Conservation (phyloP, 1,140 invertebrate species). For the Macrobrachium nipponense region DNA sequence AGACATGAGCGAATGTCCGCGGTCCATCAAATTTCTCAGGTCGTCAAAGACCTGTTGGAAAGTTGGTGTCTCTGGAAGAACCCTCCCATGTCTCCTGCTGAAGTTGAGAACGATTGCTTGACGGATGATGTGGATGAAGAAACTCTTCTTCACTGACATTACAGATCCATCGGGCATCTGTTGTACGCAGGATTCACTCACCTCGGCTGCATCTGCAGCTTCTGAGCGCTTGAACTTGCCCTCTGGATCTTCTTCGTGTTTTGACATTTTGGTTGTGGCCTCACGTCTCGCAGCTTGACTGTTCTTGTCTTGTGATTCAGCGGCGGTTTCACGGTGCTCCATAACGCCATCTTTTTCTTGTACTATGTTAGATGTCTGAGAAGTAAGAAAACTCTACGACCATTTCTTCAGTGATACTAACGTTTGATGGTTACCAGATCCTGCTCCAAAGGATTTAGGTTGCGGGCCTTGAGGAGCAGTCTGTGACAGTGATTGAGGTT, state of each 20-base stretch:
- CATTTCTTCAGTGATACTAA: conserved; percentile 61
- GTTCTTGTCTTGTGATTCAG: conserved; percentile 61
- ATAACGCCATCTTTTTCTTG: conserved; percentile 59
- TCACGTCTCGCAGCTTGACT: conserved; percentile 59
- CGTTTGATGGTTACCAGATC: conserved; percentile 52
- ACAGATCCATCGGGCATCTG: conserved; percentile 61
- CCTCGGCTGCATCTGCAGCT: conserved; percentile 61
- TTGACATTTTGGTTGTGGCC: conserved; percentile 51
- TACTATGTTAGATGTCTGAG: conserved; percentile 60
- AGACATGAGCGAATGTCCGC: conserved; percentile 59
- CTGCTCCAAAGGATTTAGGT: conserved; percentile 19
- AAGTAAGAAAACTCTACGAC: conserved; percentile 54
- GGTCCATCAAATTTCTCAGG: conserved; percentile 52
- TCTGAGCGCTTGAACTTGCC: conserved; percentile 59
- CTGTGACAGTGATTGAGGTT: neutral
- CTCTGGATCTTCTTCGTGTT: conserved; percentile 59
- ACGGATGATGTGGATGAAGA: conserved; percentile 54
- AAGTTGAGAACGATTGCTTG: conserved; percentile 46
- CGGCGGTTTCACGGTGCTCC: conserved; percentile 54
- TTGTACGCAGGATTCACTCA: conserved; percentile 60
- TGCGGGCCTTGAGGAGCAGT: neutral
- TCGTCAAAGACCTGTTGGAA: conserved; percentile 57
- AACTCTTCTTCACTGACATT: conserved; percentile 62
- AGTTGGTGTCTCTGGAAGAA: conserved; percentile 48
- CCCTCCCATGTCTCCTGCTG: conserved; percentile 9